Conservation (phyloP, 1,140 invertebrate genomes). For the Anoplophora glabripennis region DNA sequence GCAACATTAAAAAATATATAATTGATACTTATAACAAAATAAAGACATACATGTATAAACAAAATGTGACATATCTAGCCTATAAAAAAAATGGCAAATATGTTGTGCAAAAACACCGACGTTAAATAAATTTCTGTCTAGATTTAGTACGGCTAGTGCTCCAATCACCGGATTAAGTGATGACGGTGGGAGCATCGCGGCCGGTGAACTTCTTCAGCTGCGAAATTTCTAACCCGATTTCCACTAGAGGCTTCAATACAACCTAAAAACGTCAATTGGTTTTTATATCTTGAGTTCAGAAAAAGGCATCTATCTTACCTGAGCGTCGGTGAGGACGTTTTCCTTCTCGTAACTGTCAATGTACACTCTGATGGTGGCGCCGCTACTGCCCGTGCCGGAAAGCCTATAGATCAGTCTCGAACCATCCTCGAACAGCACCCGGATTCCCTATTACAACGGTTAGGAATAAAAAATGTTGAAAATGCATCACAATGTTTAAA, state of each 20-base stretch:
- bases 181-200: slow-evolving; percentile 88
- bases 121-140: too few species aligned
- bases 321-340: slow-evolving; percentile 71
- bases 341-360: slow-evolving; percentile 84
- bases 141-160: too few species aligned
- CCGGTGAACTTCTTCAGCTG: slow-evolving; percentile 83
- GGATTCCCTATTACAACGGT: slow-evolving; percentile 71
- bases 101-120: too few species aligned
- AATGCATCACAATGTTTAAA: too few species aligned
- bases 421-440: slow-evolving; percentile 91
- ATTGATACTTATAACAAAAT: too few species aligned
- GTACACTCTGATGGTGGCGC: slow-evolving; percentile 94
- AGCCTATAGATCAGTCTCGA: slow-evolving; percentile 90
- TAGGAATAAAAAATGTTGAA: slow-evolving; percentile 6
- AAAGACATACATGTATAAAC: too few species aligned
- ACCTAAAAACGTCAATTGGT: slow-evolving; percentile 47
- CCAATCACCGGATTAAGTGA: slow-evolving; percentile 71
- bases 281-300: not conserved
- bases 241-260: slow-evolving; percentile 83
- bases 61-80: too few species aligned
- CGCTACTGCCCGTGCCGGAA: slow-evolving; percentile 96
- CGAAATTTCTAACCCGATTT: slow-evolving; percentile 84
- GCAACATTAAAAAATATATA: too few species aligned
- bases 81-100: too few species aligned
- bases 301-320: slow-evolving; percentile 49